These are phyloP conservation scores for Mirounga angustirostris DNA, from an alignment of 2,113 vertebrate genomes.

Conservation along the genomic window DNA sequence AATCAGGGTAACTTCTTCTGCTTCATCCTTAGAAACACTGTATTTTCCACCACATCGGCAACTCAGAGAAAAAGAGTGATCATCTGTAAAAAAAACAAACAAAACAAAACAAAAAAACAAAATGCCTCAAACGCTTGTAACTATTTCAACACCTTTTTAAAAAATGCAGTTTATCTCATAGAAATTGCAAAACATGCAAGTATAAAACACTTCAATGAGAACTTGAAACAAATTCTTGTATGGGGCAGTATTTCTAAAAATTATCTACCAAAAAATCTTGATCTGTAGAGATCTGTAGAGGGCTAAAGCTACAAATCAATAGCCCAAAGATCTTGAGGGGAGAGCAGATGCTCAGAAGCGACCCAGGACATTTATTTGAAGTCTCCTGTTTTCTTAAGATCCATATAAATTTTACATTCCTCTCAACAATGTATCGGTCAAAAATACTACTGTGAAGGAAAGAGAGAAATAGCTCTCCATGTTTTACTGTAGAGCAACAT, in stretches of 20 bases:
- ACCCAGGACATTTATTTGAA: not conserved
- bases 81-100: slow-evolving; percentile 80
- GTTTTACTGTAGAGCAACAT: not conserved
- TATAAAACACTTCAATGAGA: slow-evolving; percentile 44
- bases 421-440: not conserved
- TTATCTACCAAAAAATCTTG: not conserved
- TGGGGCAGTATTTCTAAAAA: not conserved
- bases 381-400: slow-evolving; percentile 17
- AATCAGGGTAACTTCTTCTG: slow-evolving; percentile 84
- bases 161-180: not conserved
- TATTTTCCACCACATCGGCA: slow-evolving; percentile 91
- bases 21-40: slow-evolving; percentile 84
- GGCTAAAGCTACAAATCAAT: not conserved
- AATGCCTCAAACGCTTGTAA: slow-evolving; percentile 33
- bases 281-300: not conserved
- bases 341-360: not conserved
- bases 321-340: not conserved
- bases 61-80: slow-evolving; percentile 83
- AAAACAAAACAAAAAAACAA: slow-evolving; percentile 13
- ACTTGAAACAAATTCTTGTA: not conserved
- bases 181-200: not conserved
- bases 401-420: not conserved
- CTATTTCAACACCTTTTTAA: not conserved
- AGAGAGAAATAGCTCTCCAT: not conserved
- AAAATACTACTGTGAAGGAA: slow-evolving; percentile 5